Base-by-base conservation (phyloP, 2,888 invertebrate species). In the Bhutanitis thaidina region DNA sequence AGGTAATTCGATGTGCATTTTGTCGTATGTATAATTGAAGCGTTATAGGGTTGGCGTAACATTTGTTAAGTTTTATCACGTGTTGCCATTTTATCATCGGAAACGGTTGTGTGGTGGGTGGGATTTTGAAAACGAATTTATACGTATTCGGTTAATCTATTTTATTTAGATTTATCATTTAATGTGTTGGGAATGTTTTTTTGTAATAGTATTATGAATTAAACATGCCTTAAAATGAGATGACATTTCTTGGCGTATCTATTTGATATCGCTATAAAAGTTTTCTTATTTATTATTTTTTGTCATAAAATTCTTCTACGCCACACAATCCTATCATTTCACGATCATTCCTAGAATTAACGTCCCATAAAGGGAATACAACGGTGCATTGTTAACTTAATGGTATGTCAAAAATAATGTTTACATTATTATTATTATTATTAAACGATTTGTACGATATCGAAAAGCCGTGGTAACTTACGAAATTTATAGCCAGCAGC, bases 31-130 rank as follows among this genome's bases (percentile, higher is more conserved):
- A 12, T 32, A 32, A 32, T 32, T 32, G 30, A 43, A 48, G 52
- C 53, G 36, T 55, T 43, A 54, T 44, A 53, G 16, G 43, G 49
- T 55, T 43, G 50, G 53, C 49, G 41, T 46, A 54, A 54, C 50
- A 35, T 54, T 57, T 57, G 60, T 61, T 61, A 59, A 58, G 55
- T 62, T 60, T 61, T 51, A 44, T 56, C 58, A 54, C 53, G 59
- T 57, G 32, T 55, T 54, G 46, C 46, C 58, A 56, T 58, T 53
- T 40, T 52, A 52, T 55, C 54, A 44, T 35, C n/a, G 10, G 27
- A 43, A 15, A 41, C 43, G 50, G 34, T 53, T 14, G 47, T 51
- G 52, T 43, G 51, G 43, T 43, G 49, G 51, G 43, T 43, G 49
- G 47, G 37, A 41, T 49, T 50, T 15, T 27, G 27, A 35, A 34